Percentiles rank a stretch among this genome's conserved stretches.
Conservation (phyloP, 2,113 vertebrate genomes). For the Cyanocitta stelleri region DNA sequence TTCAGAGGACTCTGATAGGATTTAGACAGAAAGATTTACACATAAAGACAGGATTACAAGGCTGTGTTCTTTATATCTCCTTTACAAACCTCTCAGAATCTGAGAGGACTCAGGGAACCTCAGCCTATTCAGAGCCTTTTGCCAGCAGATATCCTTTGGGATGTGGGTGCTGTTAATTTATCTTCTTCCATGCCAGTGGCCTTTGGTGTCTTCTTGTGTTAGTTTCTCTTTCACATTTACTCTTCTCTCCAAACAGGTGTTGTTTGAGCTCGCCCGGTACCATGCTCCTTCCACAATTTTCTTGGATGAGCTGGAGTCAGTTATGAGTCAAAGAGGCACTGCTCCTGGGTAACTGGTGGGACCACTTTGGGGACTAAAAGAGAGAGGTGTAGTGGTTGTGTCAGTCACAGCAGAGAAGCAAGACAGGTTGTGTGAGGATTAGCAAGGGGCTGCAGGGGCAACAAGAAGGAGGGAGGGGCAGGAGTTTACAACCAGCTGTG, state of each 20-base stretch:
- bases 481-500: neutral
- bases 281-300: constrained; percentile 97
- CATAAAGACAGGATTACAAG: constrained; percentile 39
- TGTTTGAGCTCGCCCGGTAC: constrained; percentile 94
- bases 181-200: neutral
- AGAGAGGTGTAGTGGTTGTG: neutral
- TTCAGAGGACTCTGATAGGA: constrained; percentile 36
- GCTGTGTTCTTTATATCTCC: constrained; percentile 27
- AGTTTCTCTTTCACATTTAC: neutral
- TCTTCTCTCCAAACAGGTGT: constrained; percentile 73
- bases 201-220: neutral
- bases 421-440: neutral
- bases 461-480: neutral
- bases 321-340: constrained; percentile 92
- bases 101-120: constrained; percentile 27
- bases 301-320: constrained; percentile 95
- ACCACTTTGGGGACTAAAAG: neutral
- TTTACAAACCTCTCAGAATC: constrained; percentile 43
- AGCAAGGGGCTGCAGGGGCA: neutral
- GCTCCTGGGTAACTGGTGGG: constrained; percentile 75
- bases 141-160: neutral
- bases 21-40: constrained; percentile 46
- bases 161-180: neutral
- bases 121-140: constrained; percentile 4
- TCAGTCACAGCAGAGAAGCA: neutral